Percentiles rank a stretch among this genome's conserved stretches.
phyloP scores from a whole-genome alignment of 2,888 invertebrate genomes.

The Pammene fasciana region DNA sequence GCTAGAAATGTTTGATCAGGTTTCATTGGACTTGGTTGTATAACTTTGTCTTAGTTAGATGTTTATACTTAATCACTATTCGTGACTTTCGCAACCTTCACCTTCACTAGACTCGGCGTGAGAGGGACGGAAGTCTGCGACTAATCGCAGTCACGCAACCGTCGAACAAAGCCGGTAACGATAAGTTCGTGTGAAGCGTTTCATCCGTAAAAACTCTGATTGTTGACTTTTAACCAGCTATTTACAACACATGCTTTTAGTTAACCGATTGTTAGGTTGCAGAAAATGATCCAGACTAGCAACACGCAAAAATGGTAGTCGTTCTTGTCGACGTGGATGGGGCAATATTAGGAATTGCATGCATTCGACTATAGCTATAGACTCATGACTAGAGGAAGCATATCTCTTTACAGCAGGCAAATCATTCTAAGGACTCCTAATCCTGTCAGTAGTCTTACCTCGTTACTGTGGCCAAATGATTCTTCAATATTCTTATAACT shows the following conservation, averaged over 20 bases:
- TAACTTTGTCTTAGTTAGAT: neutral
- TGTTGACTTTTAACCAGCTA: conserved; percentile 4
- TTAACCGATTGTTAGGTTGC: neutral
- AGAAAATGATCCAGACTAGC: neutral
- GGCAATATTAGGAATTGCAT: too few species aligned
- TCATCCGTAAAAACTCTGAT: conserved; percentile 2
- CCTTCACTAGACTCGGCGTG: neutral
- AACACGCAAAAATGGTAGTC: too few species aligned
- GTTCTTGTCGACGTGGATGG: too few species aligned
- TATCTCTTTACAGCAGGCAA: too few species aligned
- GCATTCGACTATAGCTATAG: too few species aligned
- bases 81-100: conserved; percentile 15
- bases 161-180: conserved; percentile 5
- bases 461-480: too few species aligned
- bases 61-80: neutral
- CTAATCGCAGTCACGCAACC: conserved; percentile 22
- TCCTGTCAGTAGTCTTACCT: too few species aligned
- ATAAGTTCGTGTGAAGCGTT: conserved; percentile 24
- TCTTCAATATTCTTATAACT: too few species aligned
- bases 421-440: too few species aligned
- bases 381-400: too few species aligned
- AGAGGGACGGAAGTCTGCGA: conserved; percentile 25
- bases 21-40: neutral
- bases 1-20: neutral
- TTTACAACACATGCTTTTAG: neutral